Evolutionary conservation across 2,797 vertebrate species (phyloP), one percentile per base, ranked within the genome.

Genomic region (Ctenopoma multispine): DNA sequence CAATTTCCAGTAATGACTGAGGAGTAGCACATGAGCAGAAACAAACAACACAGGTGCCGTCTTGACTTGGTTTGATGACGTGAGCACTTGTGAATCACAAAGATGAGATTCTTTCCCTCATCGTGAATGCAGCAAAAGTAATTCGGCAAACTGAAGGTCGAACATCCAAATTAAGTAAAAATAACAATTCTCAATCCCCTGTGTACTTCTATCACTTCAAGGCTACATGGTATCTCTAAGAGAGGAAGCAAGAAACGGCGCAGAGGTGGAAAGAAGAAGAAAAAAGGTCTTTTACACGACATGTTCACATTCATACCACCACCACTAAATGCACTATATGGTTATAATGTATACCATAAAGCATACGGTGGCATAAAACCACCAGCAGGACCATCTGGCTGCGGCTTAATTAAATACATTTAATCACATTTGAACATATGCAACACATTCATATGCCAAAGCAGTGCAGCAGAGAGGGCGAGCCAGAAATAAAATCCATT

Each of bases 301-400:
- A 31, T 56, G 27, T 38, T 49, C 51, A 53, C 29, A 46, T 63
- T 61, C 59, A 34, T 15, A 29, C 36, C 11, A 11, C 23, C 29
- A 44, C 34, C 29, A 36, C 3, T 51, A 23, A 62, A 60, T 15
- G 63, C 69, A 47, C 49, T 74, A 53, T 57, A 66, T 73, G 80
- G 58, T 82, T 70, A 73, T 65, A 75, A 80, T 64, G 54, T 55
- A 38, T 50, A 77, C 76, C 27, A 75, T 75, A 36, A 86, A 80
- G 74, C 77, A 82, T 70, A 72, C 62, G 67, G 77, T 67, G 3
- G 70, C 71, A 51, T 72, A 44, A 81, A 83, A 76, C 75, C 69
- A 63, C 67, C 80, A 54, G 54, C 65, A 48, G 61, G 46, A 77
- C 87, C 86, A 90, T 89, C 87, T 89, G 89, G 79, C 65, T 20